phyloP scores from a whole-genome alignment of 2,888 invertebrate species.

The Eretmocerus hayati region DNA sequence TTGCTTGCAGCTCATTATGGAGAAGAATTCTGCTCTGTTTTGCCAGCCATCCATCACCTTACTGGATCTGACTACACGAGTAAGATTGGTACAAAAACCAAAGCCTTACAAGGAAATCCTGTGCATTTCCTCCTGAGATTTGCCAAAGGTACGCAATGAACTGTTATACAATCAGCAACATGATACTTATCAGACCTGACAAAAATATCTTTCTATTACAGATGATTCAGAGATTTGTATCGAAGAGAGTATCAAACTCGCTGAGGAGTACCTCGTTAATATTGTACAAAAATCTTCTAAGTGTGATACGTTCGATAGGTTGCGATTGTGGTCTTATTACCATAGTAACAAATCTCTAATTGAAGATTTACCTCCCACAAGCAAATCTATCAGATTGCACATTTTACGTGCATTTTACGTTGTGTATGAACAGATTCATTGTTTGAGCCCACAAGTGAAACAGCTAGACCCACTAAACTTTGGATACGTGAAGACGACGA shows the following conservation, averaged over 20 bases:
- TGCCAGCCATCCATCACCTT: slow-evolving; percentile 11
- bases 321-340: slow-evolving; percentile 2
- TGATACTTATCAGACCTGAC: not conserved
- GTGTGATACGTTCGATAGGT: slow-evolving; percentile 1
- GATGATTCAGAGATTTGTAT: not conserved
- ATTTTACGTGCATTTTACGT: slow-evolving; percentile 4
- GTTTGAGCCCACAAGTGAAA: too few relatives aligned
- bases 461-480: too few relatives aligned
- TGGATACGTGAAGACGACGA: too few relatives aligned
- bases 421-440: not conserved
- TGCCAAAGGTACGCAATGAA: not conserved
- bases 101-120: slow-evolving; percentile 1
- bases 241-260: not conserved
- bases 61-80: slow-evolving; percentile 15
- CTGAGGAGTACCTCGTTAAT: slow-evolving; percentile 1
- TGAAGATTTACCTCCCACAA: slow-evolving; percentile 3
- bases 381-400: not conserved
- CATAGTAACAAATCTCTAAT: not conserved
- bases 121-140: not conserved
- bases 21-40: not conserved
- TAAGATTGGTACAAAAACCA: slow-evolving; percentile 11
- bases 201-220: not conserved
- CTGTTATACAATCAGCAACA: not conserved
- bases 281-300: not conserved
- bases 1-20: not conserved